Base-by-base conservation (phyloP, 1,140 invertebrate species). In the Temnothorax longispinosus region DNA sequence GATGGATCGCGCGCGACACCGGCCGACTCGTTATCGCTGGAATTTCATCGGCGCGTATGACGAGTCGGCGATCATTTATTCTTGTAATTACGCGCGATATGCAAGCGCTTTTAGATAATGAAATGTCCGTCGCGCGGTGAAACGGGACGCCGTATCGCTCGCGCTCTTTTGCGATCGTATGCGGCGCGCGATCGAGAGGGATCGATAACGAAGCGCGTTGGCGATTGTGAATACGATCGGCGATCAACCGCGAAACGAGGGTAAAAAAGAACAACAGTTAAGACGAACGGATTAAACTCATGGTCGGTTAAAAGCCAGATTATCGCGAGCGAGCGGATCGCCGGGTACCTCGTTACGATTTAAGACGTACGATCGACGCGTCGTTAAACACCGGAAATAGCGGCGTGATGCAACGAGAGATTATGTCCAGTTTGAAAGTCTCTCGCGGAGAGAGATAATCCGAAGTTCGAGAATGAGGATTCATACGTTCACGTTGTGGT, bases 31-130 rank as follows among this genome's bases (percentile, higher is more conserved):
- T 84, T 84, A 84, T 84, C 80, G 54, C 69, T 60, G 54, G 21
- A 81, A 89, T 89, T 89, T 52, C 87, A 71, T 47, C 65, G 82
- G 67, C 41, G 80, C 78, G 87, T 81, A 84, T 82, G 64, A 87
- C 44, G 52, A 56, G 64, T 44, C 72, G 56, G 54, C 54, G 82
- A 89, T 88, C 87, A 87, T 80, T 89, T 72, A 74, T 52, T 89
- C 88, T 80, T 80, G 75, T 80, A 88, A 89, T 89, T 78, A 69
- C 64, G 69, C 64, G 69, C 69, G 75, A 86, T 72, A 75, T 54
- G 81, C 54, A 21, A 86, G 69, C 60, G 65, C 52, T 27, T 69
- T 82, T 69, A 47, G 85, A 80, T 81, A 69, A 81, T 86, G 85
- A 80, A 81, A 82, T 69, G 76, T 80, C 7, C 44, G 52, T 27